phyloP scores from a whole-genome alignment of 2,888 invertebrate genomes.

The Habroteleia sp. region DNA sequence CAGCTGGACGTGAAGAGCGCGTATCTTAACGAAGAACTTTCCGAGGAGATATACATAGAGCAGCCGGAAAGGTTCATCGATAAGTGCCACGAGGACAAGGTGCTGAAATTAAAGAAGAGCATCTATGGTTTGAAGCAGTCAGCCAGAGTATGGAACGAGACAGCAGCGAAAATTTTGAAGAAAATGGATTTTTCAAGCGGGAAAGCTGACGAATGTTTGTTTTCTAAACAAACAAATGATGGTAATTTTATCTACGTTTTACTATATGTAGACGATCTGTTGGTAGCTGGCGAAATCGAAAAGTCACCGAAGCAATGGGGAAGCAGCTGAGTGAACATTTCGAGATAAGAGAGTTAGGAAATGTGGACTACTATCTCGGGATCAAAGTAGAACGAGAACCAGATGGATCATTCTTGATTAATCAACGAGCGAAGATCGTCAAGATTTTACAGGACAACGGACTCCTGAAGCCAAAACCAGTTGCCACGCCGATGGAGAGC shows the following conservation, averaged over 20 bases:
- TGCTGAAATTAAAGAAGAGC: conserved; percentile 59
- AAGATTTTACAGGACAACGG: conserved; percentile 41
- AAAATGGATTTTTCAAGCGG: neutral
- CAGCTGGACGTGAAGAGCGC: conserved; percentile 61
- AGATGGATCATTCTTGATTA: conserved; percentile 6
- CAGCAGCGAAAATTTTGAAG: neutral
- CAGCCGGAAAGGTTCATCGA: conserved; percentile 56
- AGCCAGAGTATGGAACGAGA: too few species aligned
- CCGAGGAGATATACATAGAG: conserved; percentile 60
- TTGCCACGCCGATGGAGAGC: conserved; percentile 49
- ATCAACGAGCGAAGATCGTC: conserved; percentile 2
- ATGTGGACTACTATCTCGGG: neutral
- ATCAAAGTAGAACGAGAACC: neutral
- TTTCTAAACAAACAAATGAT: neutral
- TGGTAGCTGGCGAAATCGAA: conserved; percentile 50
- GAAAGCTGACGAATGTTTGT: neutral
- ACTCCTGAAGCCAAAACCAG: conserved; percentile 35
- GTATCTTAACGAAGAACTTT: conserved; percentile 43
- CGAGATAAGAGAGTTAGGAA: conserved; percentile 1
- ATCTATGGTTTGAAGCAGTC: too few species aligned
- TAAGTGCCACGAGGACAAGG: conserved; percentile 33
- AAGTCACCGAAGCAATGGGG: conserved; percentile 6
- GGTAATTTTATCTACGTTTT: conserved; percentile 31
- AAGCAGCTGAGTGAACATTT: conserved; percentile 20
- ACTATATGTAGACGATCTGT: conserved; percentile 63